A percentile compares a stretch with the other conserved stretches of the same genome.
Conservation (phyloP, 2,888 invertebrate species). For the Cabera pusaria region DNA sequence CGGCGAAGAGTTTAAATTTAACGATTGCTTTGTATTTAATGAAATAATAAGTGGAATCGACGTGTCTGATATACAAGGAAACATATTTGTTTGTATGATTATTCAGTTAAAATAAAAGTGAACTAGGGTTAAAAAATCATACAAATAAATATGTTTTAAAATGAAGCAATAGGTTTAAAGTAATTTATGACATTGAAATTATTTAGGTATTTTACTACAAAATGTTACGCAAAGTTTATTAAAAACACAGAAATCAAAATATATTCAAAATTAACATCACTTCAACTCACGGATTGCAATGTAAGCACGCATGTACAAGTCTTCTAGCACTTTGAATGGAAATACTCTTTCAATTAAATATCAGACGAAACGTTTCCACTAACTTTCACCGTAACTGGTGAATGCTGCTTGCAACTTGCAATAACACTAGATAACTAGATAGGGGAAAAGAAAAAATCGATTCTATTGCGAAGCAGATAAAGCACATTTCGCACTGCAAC, state of each 20-base stretch:
- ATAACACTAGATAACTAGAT: slow-evolving; percentile 62
- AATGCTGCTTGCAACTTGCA: slow-evolving; percentile 70
- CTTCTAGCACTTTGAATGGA: slow-evolving; percentile 59
- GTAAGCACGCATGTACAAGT: slow-evolving; percentile 77
- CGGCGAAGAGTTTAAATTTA: no score
- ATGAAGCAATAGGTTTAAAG: no score
- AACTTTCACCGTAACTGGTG: slow-evolving; percentile 71
- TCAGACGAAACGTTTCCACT: slow-evolving; percentile 49
- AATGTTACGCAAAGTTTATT: slow-evolving; percentile 26
- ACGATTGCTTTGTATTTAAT: no score
- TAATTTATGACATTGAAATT: no score
- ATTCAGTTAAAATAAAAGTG: background rate
- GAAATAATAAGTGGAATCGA: slow-evolving; percentile 1
- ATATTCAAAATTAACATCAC: slow-evolving; percentile 67
- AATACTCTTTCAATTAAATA: slow-evolving; percentile 34
- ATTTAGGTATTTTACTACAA: slow-evolving; percentile 8
- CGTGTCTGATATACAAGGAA: background rate
- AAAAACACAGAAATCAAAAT: slow-evolving; percentile 57
- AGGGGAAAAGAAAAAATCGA: slow-evolving; percentile 37
- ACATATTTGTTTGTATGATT: slow-evolving; percentile 9
- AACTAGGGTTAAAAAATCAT: background rate
- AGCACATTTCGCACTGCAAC: slow-evolving; percentile 71
- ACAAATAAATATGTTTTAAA: slow-evolving; percentile 5
- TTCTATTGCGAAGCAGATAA: slow-evolving; percentile 39
- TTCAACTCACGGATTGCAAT: slow-evolving; percentile 69